Base-by-base conservation (phyloP, 1,140 invertebrate genomes). In the Drosophila paulistorum region DNA sequence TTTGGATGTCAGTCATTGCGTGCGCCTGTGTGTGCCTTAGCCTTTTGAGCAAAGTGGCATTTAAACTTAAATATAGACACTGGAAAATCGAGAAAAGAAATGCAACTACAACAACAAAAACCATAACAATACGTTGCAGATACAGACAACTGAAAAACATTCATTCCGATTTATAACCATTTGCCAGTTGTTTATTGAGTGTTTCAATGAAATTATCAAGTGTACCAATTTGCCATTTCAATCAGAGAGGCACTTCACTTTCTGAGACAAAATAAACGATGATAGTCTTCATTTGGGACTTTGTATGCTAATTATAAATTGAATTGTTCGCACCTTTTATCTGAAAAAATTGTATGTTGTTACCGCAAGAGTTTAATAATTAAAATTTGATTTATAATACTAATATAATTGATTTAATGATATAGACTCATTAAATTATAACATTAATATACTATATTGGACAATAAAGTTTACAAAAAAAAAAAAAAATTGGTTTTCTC, bases 11-110 rank as follows among this genome's bases (percentile, higher is more conserved):
- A 83, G 83, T 86, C 83, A 86, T 54, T 68, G 77, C 64, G 65
- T 77, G 48, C 68, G 61, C 60, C 65, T 67, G 66, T 79, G 26
- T 68, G 57, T 68, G 64, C 65, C 78, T 72, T 69, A 77, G 80
- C 80, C 83, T 87, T 84, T 87, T 87, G 81, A 84, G 83, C 84
- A 87, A 89, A 87, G 84, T 87, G 83, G 80, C 83, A 87, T 89
- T 87, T 87, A 87, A 87, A 87, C 83, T 81, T 87, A 87, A 87
- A 87, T 89, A 87, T 84, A 89, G 84, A 87, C 84, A 89, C 84
- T 80, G 68, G 68, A 58, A 79, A 74, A 62, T 68, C 62, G 65
- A 65, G 42, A 57, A 33, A 39, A 54, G 35, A 23, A 23, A 14
- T 11, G 9, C 9, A 51, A 37, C 23, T 20, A 20, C 45, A 68